Evolutionary conservation across 2,888 invertebrate genomes (phyloP).

Genomic region (Lypha dubia): DNA sequence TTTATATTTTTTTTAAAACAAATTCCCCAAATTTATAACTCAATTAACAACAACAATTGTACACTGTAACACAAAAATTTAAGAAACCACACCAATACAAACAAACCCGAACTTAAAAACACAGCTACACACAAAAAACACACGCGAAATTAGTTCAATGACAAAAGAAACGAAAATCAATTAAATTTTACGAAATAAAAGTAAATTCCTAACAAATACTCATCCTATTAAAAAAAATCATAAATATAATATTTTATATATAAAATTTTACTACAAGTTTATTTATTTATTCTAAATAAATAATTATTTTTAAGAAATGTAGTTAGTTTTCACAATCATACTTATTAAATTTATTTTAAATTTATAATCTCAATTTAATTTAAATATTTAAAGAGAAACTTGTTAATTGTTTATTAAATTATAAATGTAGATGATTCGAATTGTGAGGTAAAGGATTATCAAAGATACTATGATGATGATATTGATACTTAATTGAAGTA

Average conservation of each 20-base stretch:
- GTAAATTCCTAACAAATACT: neutral
- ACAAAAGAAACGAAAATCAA: neutral
- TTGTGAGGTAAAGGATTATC: neutral
- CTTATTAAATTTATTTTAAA: constrained; percentile 12
- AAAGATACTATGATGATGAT: constrained; percentile 7
- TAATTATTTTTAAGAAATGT: neutral
- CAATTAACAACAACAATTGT: no score
- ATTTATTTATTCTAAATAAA: neutral
- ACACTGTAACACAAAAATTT: neutral
- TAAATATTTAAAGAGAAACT: constrained; percentile 20
- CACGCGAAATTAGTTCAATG: neutral
- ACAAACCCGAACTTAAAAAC: neutral
- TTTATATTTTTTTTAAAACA: no score
- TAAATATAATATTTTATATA: neutral
- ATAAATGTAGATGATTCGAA: constrained; percentile 2
- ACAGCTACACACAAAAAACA: neutral
- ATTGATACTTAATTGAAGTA: constrained; percentile 28
- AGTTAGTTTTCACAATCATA: neutral
- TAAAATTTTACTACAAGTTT: neutral
- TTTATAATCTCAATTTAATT: constrained; percentile 18
- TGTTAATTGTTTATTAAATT: constrained; percentile 21
- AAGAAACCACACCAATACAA: neutral
- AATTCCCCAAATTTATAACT: no score
- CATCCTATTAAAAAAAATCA: neutral
- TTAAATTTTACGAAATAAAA: neutral